Evolutionary conservation across 2,113 vertebrate genomes (phyloP), one percentile per base, ranked within the genome.

Genomic region (Percopsis transmontana): DNA sequence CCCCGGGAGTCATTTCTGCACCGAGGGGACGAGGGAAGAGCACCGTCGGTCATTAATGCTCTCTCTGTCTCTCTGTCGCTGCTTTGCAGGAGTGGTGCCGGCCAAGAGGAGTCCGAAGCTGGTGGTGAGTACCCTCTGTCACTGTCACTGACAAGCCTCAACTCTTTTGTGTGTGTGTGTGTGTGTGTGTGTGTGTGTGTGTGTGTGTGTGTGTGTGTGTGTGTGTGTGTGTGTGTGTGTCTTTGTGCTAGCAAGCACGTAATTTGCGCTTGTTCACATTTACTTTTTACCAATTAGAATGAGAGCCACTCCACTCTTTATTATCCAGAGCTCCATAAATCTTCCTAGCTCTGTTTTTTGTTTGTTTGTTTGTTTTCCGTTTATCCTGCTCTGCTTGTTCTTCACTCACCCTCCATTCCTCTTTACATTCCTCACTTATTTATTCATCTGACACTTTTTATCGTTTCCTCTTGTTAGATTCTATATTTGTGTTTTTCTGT

Each of bases 101-200:
- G 93, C 96, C 90, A 98, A 98, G 94, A 95, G 96, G 93, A 98
- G 97, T 89, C 97, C 96, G 78, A 99, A 98, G 94, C 95, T 96
- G 94, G 94, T 96, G 96, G 97, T 99, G 93, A 99, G 97, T 92
- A 93, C 89, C 89, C 5, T 33, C 27, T 33, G 27, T 33, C 18
- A 33, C 27, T 33, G 27, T 33, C 18, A 33, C 51, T 51, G 13
- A 21, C 57, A 48, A 48, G 72, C 66, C 76, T 77, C 72, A 48
- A 23, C 63, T 56, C 60, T 61, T 69, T 61, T 6, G 5, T 51
- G 19, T 47, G 48, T 44, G 54, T 56, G 24, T 54, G 24, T 19
- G 60, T 70, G 68, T 16, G 39, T 72, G 70, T 47, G 62, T 69
- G 8, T 67, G 75, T 62, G 39, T 65, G 45, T 72, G 75, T 53